Evolutionary conservation across 1,140 invertebrate species (phyloP), one percentile per base, ranked within the genome.

Genomic region (Philopotamus ludificatus): DNA sequence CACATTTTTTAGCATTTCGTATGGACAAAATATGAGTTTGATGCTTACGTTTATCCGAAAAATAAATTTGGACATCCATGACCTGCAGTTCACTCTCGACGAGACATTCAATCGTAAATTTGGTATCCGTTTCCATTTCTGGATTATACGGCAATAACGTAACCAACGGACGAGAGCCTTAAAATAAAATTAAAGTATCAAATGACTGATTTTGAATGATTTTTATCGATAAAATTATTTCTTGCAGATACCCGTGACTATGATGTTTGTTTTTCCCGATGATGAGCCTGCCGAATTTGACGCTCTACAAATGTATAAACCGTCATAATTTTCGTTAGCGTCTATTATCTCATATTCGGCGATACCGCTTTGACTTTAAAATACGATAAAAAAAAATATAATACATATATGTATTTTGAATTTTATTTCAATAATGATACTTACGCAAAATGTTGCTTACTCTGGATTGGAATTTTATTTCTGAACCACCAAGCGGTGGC

Each of bases 261-360:
- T 47, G 4, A 77, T 64, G 23, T 70, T 60, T 0, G 76, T 76
- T 1, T n/a, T 21, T 3, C 69, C 69, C 12, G 47, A 67, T 44
- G 66, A 71, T 0, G 54, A 50, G 0, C 79, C 79, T 3, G 77
- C 78, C 1, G 71, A 67, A 68, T 81, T 81, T 4, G 26, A 66
- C 0, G 77, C 76, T 3, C 72, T 66, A 39, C 79, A 81, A 0
- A 59, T 67, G 53, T 81, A 81, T 0, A 62, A 67, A 0, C 77
- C 79, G 3, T 72, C 76, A 8, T 73, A 22, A 3, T 62, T 69
- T 34, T 77, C 74, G 1, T 54, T 67, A 70, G 77, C 73, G n/a
- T 77, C 72, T 10, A 72, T 63, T 51, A 81, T 79, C 8, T 74
- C 70, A 50, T 77, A 73, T 2, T 79, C 73, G 10, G 77, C 58